These are phyloP conservation scores for Apogon talboti DNA, from an alignment of 2,797 vertebrate species.

Conservation along the genomic window DNA sequence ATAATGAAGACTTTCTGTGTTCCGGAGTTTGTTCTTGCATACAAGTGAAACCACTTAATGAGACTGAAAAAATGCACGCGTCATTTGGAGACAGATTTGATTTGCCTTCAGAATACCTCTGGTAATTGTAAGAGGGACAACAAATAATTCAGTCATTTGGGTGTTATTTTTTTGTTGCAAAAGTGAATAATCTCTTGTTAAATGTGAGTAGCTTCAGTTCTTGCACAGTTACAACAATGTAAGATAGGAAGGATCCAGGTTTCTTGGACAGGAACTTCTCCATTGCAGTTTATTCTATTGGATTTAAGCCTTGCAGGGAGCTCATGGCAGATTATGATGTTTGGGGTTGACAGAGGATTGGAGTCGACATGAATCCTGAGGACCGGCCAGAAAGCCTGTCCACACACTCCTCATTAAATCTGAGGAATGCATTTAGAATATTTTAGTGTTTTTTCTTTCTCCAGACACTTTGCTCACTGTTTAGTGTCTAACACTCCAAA, in stretches of 20 bases:
- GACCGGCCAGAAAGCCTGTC: conserved; percentile 12
- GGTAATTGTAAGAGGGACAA: conserved; percentile 24
- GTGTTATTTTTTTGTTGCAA: conserved; percentile 8
- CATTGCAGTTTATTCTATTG: background rate
- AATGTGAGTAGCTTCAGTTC: conserved; percentile 11
- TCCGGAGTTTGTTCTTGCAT: conserved; percentile 13
- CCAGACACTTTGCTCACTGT: conserved; percentile 31
- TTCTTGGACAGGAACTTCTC: conserved; percentile 24
- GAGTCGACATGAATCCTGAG: conserved; percentile 5
- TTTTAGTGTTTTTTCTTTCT: conserved; percentile 31
- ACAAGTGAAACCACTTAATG: conserved; percentile 38
- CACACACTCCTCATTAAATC: conserved; percentile 22
- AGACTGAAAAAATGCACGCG: conserved; percentile 22
- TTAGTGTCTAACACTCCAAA: conserved; percentile 35
- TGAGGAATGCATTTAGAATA: conserved; percentile 28
- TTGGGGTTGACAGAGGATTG: background rate
- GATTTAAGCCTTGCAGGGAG: background rate
- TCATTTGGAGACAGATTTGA: conserved; percentile 15
- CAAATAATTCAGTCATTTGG: background rate
- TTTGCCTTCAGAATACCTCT: conserved; percentile 22
- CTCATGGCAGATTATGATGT: background rate
- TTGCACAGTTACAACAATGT: conserved; percentile 23
- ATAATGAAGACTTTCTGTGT: conserved; percentile 21
- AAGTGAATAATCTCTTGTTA: conserved; percentile 3
- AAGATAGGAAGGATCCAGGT: conserved; percentile 40